Evolutionary conservation across 2,113 vertebrate genomes (phyloP), one percentile per base, ranked within the genome.

Genomic region (Chiloscyllium plagiosum): DNA sequence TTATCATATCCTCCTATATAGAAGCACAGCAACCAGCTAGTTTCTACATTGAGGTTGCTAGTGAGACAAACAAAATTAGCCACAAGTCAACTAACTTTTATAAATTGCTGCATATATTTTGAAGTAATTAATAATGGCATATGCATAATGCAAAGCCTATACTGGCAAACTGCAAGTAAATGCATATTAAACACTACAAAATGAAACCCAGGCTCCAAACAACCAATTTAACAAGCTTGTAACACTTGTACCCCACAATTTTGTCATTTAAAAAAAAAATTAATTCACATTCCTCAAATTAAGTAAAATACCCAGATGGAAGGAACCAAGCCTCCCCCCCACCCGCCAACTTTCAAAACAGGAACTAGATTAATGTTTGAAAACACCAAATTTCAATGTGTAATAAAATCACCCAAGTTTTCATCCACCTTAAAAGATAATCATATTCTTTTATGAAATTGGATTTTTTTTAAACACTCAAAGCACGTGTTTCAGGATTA

Each of bases 91-190:
- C 94, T 26, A 72, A 72, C 89, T 93, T 93, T 93, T 61, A 93
- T 37, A 66, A 93, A 93, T 93, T 42, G 89, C 89, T 93, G 66
- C 89, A 93, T 93, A 61, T 5, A 66, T 66, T 93, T 66, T 93
- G 33, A 90, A 61, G 33, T 65, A 61, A 66, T 8, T 61, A 93
- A 33, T 37, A 65, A 61, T 20, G 89, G 89, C 65, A 95, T 95
- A 95, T 95, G 93, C 93, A 70, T 95, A 95, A 95, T 50, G 94
- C 94, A 93, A 93, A 66, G 89, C 89, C 89, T 19, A 66, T 37
- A n/a, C 33, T 20, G 65, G n/a, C 89, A 37, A n/a, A 93, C 61
- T 37, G 5, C n/a, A 52, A 50, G 22, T 52, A 93, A 90, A 93
- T 93, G 4, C 61, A 90, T 29, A 37, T 66, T 92, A 65, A 61